Evolutionary conservation across 2,888 invertebrate species (phyloP), one percentile per base, ranked within the genome.

Genomic region (Trissolcus japonicus): DNA sequence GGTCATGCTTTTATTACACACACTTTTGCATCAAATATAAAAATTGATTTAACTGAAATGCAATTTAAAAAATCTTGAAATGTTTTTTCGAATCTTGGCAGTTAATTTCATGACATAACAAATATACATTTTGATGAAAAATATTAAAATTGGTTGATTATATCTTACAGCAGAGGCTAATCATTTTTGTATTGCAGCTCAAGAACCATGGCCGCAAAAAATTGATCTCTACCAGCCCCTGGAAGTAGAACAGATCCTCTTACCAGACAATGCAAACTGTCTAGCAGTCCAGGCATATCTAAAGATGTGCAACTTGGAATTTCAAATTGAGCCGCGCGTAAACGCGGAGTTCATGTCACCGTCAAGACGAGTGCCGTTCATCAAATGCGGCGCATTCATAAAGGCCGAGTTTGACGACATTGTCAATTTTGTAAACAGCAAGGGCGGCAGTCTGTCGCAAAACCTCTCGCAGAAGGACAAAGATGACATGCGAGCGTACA

Each of bases 261-360:
- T 99, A 56, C 96, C 97, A 2, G 98, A 99, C 87, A 96, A 95
- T 89, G 98, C 98, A 11, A 96, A 96, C 86, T 97, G 97, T 84
- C 90, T 98, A 16, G 95, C 97, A 1, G 97, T 97, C 0, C 96
- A 98, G 87, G 95, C 98, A 0, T 98, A 95, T 87, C 90, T 99
- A 19, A 95, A 95, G 91, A 98, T 99, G 96, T 96, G 96, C 86
- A 93, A 94, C 66, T 91, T 99, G 0, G 93, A 94, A 0, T 98
- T 94, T 87, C 92, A 93, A 82, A 93, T 97, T 4, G 95, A 96
- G 80, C 94, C 94, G 83, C 91, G 95, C 79, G 93, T 94, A 83
- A 99, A 99, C 90, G 98, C 98, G 0, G 98, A 98, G 86, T 95
- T 95, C 86, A 98, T 99, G 96, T 98, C 98, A 0, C 98, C 98